Conservation (phyloP, 1,140 invertebrate species). For the Wasmannia auropunctata region DNA sequence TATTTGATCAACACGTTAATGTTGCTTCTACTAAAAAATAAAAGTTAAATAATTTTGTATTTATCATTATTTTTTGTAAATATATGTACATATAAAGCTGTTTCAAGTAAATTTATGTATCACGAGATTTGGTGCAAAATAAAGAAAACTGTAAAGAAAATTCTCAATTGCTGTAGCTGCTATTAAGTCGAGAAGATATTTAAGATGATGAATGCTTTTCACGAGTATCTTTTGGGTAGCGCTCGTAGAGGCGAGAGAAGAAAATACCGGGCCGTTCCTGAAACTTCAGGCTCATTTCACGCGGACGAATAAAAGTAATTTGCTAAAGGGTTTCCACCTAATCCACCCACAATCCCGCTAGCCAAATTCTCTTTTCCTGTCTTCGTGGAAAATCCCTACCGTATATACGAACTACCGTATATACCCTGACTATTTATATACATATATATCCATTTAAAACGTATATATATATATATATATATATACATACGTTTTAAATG, state of each 20-base stretch:
- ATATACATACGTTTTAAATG: slow-evolving; percentile 7
- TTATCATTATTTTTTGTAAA: neutral
- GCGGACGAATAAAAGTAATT: slow-evolving; percentile 72
- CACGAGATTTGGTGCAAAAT: neutral
- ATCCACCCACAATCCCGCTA: slow-evolving; percentile 50
- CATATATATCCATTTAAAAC: slow-evolving; percentile 1
- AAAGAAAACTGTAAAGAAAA: slow-evolving; percentile 5
- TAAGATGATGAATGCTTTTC: slow-evolving; percentile 61
- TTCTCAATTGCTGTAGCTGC: neutral
- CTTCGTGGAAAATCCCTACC: slow-evolving; percentile 43
- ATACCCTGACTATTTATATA: neutral
- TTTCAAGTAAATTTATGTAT: neutral
- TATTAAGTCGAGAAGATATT: slow-evolving; percentile 51
- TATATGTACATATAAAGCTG: neutral
- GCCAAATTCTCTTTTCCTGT: slow-evolving; percentile 25
- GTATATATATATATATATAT: neutral
- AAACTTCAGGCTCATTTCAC: slow-evolving; percentile 60
- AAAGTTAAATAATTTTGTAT: neutral
- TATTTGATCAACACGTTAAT: neutral
- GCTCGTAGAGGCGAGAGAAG: slow-evolving; percentile 30
- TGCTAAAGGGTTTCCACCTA: slow-evolving; percentile 64
- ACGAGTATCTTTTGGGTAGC: neutral
- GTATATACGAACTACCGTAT: slow-evolving; percentile 9
- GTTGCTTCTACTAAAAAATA: neutral
- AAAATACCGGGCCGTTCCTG: slow-evolving; percentile 5